phyloP scores from a whole-genome alignment of 2,888 invertebrate species.

The Hydraecia micacea region DNA sequence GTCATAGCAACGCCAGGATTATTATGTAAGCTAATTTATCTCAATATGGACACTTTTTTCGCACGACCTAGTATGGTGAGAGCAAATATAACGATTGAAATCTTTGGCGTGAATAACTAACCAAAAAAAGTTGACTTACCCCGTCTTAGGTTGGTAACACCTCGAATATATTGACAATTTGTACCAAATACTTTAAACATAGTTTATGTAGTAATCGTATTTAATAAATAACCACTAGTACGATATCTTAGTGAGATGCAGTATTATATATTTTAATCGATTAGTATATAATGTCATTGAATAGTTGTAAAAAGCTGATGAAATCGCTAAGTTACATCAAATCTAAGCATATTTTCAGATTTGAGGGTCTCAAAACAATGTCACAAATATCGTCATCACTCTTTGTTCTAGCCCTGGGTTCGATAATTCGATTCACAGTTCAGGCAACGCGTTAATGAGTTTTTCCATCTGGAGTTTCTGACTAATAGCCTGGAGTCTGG shows the following conservation, averaged over 20 bases:
- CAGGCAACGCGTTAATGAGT: background rate
- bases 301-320: conserved; percentile 22
- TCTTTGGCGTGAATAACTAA: background rate
- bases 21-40: background rate
- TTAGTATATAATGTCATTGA: conserved; percentile 30
- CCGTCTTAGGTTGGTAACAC: conserved; percentile 6
- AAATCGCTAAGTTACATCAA: conserved; percentile 1
- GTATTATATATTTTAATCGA: conserved; percentile 50
- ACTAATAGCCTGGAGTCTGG: background rate
- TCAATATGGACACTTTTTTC: background rate
- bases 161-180: conserved; percentile 16
- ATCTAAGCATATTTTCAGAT: conserved; percentile 36
- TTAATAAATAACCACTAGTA: conserved; percentile 5
- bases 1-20: background rate
- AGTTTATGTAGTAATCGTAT: conserved; percentile 23
- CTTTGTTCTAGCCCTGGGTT: background rate
- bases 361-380: background rate
- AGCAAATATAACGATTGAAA: background rate
- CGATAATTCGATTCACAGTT: background rate
- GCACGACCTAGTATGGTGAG: background rate
- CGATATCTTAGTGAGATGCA: conserved; percentile 32
- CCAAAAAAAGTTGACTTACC: no score
- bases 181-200: conserved; percentile 40
- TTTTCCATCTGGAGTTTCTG: background rate
- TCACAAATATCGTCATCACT: background rate